These are phyloP conservation scores for Dunckerocampus dactyliophorus DNA, from an alignment of 2,113 vertebrate genomes.

Conservation along the genomic window DNA sequence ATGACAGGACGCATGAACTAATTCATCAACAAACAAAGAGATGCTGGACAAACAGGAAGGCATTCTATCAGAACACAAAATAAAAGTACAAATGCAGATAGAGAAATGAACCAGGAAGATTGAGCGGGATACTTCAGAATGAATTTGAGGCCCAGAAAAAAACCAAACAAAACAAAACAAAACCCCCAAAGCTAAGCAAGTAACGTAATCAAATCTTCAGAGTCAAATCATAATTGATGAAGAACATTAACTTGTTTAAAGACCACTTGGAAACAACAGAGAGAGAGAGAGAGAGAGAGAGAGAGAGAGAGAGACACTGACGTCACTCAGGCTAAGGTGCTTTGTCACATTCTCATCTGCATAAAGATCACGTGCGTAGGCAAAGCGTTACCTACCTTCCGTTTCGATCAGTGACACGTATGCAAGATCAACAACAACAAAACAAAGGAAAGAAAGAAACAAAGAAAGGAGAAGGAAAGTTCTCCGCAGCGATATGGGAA, in stretches of 20 bases:
- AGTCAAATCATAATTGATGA: slow-evolving; percentile 63
- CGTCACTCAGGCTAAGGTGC: slow-evolving; percentile 95
- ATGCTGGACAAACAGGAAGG: slow-evolving; percentile 88
- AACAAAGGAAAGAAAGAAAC: slow-evolving; percentile 71
- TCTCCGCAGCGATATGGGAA: slow-evolving; percentile 95
- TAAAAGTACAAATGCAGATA: slow-evolving; percentile 61
- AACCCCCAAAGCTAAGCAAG: slow-evolving; percentile 8
- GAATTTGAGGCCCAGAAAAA: slow-evolving; percentile 63
- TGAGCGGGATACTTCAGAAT: slow-evolving; percentile 78
- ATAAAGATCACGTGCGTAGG: slow-evolving; percentile 95
- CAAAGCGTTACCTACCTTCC: slow-evolving; percentile 96
- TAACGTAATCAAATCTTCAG: slow-evolving; percentile 53
- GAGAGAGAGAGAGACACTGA: slow-evolving; percentile 79
- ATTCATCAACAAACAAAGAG: slow-evolving; percentile 79
- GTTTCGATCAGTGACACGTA: slow-evolving; percentile 93
- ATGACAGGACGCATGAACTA: slow-evolving; percentile 68
- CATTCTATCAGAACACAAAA: slow-evolving; percentile 80
- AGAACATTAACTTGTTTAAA: slow-evolving; percentile 58
- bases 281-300: slow-evolving; percentile 45
- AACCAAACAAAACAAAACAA: slow-evolving; percentile 56
- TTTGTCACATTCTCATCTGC: slow-evolving; percentile 95
- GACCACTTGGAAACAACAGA: slow-evolving; percentile 58
- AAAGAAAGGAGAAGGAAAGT: slow-evolving; percentile 86
- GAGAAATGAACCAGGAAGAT: slow-evolving; percentile 77
- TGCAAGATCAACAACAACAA: slow-evolving; percentile 90